These are phyloP conservation scores for Xenops minutus DNA, from an alignment of 2,797 vertebrate genomes.

Conservation along the genomic window DNA sequence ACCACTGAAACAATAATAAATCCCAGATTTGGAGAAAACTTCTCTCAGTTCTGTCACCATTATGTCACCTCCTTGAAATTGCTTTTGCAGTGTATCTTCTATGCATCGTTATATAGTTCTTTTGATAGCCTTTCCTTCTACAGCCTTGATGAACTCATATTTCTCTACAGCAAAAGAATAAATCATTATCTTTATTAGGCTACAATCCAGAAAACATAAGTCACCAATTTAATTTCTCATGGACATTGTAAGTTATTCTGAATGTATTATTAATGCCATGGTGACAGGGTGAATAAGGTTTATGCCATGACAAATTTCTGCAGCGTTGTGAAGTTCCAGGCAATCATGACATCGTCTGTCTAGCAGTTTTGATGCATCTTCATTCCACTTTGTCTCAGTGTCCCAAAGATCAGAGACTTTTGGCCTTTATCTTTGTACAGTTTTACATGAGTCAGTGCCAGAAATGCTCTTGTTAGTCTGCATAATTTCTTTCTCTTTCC, in stretches of 20 bases:
- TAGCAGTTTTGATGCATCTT: not conserved
- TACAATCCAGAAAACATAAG: not conserved
- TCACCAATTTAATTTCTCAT: not conserved
- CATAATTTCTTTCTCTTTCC: not conserved
- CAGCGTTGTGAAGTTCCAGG: not conserved
- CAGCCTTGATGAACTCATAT: not conserved
- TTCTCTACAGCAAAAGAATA: not conserved
- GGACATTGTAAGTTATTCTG: not conserved
- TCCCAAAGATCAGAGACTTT: not conserved
- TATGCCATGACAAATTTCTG: not conserved
- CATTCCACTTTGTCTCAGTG: not conserved
- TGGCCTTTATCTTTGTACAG: not conserved
- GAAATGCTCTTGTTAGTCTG: not conserved
- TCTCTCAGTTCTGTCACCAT: not conserved
- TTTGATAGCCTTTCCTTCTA: not conserved
- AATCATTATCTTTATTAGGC: not conserved
- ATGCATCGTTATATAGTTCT: not conserved
- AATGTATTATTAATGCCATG: not conserved
- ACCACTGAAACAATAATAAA: not conserved
- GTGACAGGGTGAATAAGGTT: slow-evolving; percentile 35
- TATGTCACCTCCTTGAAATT: not conserved
- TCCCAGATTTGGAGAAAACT: not conserved
- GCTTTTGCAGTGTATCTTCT: not conserved
- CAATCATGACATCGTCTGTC: not conserved
- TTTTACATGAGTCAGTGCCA: not conserved